Evolutionary conservation across 1,140 invertebrate species (phyloP).

Genomic region (Heliconius nattereri): DNA sequence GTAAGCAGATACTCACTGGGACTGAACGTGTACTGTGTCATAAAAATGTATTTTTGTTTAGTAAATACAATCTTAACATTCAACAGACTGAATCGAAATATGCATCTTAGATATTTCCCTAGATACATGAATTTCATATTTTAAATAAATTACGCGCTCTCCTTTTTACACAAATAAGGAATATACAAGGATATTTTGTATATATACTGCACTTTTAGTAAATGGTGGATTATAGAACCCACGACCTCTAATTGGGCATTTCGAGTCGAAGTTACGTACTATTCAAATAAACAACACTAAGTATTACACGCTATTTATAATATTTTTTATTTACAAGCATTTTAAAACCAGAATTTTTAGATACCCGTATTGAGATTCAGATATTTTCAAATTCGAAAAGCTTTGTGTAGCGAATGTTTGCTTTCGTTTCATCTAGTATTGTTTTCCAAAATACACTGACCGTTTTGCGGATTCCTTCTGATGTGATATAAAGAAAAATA

Average conservation of each 20-base stretch:
- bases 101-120: slow-evolving; percentile 3
- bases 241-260: too few relatives aligned
- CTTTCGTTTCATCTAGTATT: background rate
- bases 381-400: background rate
- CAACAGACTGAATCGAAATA: background rate
- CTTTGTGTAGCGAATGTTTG: background rate
- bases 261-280: too few relatives aligned
- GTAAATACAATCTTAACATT: background rate
- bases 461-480: background rate
- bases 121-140: background rate
- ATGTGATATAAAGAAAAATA: background rate
- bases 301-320: too few relatives aligned
- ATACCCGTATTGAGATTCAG: background rate
- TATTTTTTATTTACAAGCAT: too few relatives aligned
- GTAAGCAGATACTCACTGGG: background rate
- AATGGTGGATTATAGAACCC: too few relatives aligned
- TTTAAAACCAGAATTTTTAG: too few relatives aligned
- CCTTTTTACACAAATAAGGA: background rate
- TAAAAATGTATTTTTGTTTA: background rate
- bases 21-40: background rate
- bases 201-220: background rate
- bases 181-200: background rate
- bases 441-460: background rate
- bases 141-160: background rate
- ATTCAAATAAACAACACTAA: too few relatives aligned